Conservation (phyloP, 2,888 invertebrate genomes). For the Deroplatys truncata region DNA sequence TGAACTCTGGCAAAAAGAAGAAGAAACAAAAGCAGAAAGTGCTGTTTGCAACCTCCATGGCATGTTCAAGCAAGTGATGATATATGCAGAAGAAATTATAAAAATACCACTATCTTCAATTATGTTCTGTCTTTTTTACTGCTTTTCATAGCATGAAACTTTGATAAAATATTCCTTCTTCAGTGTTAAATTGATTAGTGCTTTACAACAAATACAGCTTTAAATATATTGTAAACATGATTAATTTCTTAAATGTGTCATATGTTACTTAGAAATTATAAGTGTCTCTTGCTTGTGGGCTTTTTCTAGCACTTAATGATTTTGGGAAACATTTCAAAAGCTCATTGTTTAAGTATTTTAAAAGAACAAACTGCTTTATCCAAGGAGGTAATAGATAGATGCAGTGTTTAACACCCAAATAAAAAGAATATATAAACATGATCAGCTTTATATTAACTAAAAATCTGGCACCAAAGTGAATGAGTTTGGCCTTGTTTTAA, state of each 20-base stretch:
- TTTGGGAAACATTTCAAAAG: not conserved
- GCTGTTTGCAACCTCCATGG: constrained; percentile 62
- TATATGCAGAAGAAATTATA: not conserved
- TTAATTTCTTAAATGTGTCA: not conserved
- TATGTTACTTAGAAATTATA: not conserved
- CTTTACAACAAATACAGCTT: not conserved
- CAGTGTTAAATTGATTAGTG: not conserved
- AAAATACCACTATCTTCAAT: not conserved
- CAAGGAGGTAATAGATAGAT: no score
- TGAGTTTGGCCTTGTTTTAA: not conserved
- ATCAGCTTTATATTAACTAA: no score
- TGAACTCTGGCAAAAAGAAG: constrained; percentile 52
- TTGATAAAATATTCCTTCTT: not conserved
- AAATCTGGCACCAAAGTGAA: not conserved
- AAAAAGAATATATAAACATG: no score
- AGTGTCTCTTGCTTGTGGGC: not conserved
- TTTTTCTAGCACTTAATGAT: not conserved
- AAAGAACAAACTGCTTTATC: not conserved
- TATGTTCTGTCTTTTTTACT: not conserved
- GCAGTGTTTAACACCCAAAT: no score
- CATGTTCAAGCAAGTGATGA: constrained; percentile 32
- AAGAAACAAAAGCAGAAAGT: constrained; percentile 73
- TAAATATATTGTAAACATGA: not conserved
- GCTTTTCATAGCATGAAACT: not conserved
- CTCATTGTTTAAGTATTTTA: not conserved